Conservation (phyloP, 2,797 vertebrate genomes). For the Enteromius fasciolatus region DNA sequence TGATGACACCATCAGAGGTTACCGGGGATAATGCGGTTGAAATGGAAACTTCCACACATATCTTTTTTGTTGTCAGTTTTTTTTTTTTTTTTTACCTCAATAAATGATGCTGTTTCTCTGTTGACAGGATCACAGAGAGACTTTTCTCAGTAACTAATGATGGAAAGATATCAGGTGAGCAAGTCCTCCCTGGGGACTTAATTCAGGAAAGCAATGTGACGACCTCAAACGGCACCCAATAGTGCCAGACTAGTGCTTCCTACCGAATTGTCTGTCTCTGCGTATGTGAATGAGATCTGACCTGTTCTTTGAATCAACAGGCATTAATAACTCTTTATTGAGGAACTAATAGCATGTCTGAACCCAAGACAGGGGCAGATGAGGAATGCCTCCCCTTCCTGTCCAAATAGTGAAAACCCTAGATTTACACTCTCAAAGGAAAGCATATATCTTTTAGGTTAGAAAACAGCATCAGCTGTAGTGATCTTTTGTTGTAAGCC, state of each 20-base stretch:
- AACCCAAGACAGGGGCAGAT: conserved; percentile 67
- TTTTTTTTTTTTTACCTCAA: conserved; percentile 79
- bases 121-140: conserved; percentile 76
- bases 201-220: conserved; percentile 73
- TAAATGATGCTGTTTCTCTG: conserved; percentile 78
- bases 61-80: conserved; percentile 3
- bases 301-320: conserved; percentile 74
- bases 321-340: conserved; percentile 62
- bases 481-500: conserved; percentile 71
- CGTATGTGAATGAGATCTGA: conserved; percentile 70
- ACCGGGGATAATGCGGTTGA: conserved; percentile 72
- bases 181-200: conserved; percentile 68
- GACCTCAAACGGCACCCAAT: conserved; percentile 68
- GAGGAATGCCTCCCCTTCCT: conserved; percentile 63
- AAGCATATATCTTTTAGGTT: conserved; percentile 79
- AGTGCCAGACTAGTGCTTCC: conserved; percentile 83
- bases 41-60: conserved; percentile 60
- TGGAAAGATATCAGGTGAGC: conserved; percentile 57
- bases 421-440: conserved; percentile 70
- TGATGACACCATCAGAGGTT: conserved; percentile 89
- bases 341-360: conserved; percentile 66
- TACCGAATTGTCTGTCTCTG: conserved; percentile 73
- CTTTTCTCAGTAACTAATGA: conserved; percentile 73
- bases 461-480: conserved; percentile 79
- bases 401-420: conserved; percentile 71